These are phyloP conservation scores for Dipodomys ordii DNA, from an alignment of 2,113 vertebrate genomes.

Conservation along the genomic window DNA sequence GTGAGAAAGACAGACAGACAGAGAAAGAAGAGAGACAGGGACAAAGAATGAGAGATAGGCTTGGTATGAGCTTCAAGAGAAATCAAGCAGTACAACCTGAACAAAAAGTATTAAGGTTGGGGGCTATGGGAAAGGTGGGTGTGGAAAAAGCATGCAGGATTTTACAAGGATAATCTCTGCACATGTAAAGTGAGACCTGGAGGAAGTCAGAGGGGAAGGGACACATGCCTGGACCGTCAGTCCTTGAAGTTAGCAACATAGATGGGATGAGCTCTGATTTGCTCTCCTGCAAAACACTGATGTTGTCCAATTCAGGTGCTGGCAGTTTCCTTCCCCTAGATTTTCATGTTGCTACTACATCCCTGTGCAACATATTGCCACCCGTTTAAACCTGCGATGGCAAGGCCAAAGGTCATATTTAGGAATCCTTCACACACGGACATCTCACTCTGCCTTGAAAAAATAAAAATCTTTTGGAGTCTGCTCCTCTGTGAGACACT, in stretches of 20 bases:
- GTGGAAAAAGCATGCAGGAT: not conserved
- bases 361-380: not conserved
- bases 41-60: too few species aligned
- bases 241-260: not conserved
- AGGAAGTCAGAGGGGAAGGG: not conserved
- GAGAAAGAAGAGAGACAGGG: not conserved
- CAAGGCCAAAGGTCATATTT: not conserved
- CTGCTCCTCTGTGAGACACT: not conserved
- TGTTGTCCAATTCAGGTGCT: not conserved
- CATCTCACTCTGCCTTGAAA: not conserved
- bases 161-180: not conserved
- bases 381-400: not conserved
- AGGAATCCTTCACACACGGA: not conserved
- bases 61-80: not conserved
- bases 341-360: not conserved
- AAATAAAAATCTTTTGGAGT: not conserved
- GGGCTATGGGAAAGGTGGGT: accelerated
- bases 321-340: not conserved
- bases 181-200: not conserved
- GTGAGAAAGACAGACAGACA: not conserved
- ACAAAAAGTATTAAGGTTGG: not conserved
- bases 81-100: not conserved
- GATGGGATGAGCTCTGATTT: not conserved
- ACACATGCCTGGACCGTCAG: too few species aligned
- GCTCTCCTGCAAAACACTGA: not conserved